Evolutionary conservation across 2,888 invertebrate genomes (phyloP).

Genomic region (Odontomyia ornata): DNA sequence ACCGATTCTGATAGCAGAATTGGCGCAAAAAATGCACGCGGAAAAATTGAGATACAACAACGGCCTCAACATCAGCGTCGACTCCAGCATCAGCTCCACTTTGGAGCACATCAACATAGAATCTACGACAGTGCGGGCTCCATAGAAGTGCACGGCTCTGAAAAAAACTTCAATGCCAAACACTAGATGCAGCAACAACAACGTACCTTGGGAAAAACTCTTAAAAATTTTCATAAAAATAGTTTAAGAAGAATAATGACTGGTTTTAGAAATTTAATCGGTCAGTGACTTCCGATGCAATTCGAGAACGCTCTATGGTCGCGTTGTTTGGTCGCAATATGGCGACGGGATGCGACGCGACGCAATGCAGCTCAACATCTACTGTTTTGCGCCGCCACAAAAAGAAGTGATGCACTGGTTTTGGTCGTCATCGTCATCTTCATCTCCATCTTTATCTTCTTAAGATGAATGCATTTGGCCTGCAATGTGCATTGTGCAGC

Average conservation of each 20-base stretch:
- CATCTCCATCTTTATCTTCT: background rate
- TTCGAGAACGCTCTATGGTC: conserved; percentile 42
- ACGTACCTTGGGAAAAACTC: conserved; percentile 39
- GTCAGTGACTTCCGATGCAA: conserved; percentile 46
- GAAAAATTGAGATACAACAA: conserved; percentile 43
- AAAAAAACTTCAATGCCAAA: conserved; percentile 18
- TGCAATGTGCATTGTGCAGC: background rate
- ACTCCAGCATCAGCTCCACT: conserved; percentile 17
- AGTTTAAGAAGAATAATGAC: conserved; percentile 47
- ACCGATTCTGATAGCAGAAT: conserved; percentile 35
- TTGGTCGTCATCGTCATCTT: conserved; percentile 6
- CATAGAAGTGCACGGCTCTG: conserved; percentile 13
- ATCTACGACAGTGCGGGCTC: conserved; percentile 5
- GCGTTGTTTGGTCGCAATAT: conserved; percentile 4
- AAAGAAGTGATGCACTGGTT: conserved; percentile 35
- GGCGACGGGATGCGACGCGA: conserved; percentile 10
- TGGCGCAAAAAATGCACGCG: conserved; percentile 41
- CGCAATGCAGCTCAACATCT: conserved; percentile 28
- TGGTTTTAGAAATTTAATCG: conserved; percentile 48
- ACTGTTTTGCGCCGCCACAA: conserved; percentile 28
- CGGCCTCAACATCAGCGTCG: conserved; percentile 18
- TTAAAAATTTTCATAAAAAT: conserved; percentile 45
- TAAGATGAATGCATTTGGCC: conserved; percentile 22
- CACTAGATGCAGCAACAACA: conserved; percentile 14
- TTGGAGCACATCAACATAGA: background rate